phyloP scores from a whole-genome alignment of 2,113 vertebrate species.

The Larimichthys crocea region DNA sequence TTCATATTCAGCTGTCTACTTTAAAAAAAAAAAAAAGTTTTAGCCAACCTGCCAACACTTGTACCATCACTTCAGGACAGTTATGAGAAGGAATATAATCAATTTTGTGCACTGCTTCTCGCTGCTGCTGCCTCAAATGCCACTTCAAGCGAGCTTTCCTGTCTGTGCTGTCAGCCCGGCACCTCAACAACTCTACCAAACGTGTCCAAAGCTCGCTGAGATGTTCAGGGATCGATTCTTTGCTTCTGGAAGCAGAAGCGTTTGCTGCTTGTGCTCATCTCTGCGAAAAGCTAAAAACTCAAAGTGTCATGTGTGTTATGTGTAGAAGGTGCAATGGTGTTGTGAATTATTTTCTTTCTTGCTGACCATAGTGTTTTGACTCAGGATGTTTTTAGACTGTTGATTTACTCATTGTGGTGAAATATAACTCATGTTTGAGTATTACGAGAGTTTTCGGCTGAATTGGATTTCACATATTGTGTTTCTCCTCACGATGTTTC shows the following conservation, averaged over 20 bases:
- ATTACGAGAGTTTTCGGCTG: no score
- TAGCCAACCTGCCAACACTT: background rate
- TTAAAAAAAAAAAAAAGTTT: background rate
- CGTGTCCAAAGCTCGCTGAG: background rate
- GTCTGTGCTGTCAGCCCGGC: background rate
- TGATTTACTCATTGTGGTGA: background rate
- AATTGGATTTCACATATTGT: background rate
- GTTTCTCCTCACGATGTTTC: background rate
- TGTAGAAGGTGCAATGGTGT: background rate
- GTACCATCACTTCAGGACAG: background rate
- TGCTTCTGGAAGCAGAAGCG: background rate
- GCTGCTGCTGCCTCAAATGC: background rate
- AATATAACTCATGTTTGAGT: background rate
- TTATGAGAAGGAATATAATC: background rate
- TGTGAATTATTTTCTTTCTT: background rate
- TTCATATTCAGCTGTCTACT: background rate
- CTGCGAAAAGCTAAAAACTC: no score
- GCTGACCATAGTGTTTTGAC: background rate
- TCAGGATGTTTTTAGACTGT: background rate
- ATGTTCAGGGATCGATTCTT: background rate
- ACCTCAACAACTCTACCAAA: background rate
- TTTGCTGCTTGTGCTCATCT: background rate
- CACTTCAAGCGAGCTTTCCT: background rate
- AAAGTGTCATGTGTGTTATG: no score
- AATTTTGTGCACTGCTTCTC: background rate